These are phyloP conservation scores for Pterois miles DNA, from an alignment of 2,797 vertebrate genomes.

Conservation along the genomic window DNA sequence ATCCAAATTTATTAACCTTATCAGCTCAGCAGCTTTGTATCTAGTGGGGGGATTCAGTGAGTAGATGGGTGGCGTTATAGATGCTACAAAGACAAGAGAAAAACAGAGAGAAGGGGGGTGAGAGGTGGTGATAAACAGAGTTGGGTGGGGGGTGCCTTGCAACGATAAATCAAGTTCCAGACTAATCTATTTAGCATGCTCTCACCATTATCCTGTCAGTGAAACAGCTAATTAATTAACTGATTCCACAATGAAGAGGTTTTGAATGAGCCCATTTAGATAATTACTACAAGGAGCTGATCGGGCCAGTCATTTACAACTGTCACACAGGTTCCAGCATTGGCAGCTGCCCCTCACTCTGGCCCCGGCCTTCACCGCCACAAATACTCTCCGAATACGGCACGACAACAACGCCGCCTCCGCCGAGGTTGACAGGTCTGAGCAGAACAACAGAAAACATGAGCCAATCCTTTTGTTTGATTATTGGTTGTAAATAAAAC, in stretches of 20 bases:
- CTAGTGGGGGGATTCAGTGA: slow-evolving; percentile 37
- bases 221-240: slow-evolving; percentile 99
- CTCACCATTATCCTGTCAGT: slow-evolving; percentile 95
- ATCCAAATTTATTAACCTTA: slow-evolving; percentile 53
- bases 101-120: slow-evolving; percentile 63
- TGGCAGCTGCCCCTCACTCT: slow-evolving; percentile 80
- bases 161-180: slow-evolving; percentile 94
- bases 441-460: not conserved
- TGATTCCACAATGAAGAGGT: slow-evolving; percentile 98
- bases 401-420: not conserved
- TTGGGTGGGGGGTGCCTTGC: slow-evolving; percentile 68
- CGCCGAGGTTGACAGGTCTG: not conserved
- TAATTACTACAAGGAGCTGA: slow-evolving; percentile 97
- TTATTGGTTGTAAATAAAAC: too few relatives aligned
- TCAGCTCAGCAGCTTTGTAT: slow-evolving; percentile 57
- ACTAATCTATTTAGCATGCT: slow-evolving; percentile 98
- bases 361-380: slow-evolving; percentile 30
- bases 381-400: slow-evolving; percentile 1
- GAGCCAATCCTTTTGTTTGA: not conserved
- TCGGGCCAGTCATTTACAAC: slow-evolving; percentile 93
- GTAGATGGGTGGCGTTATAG: slow-evolving; percentile 66
- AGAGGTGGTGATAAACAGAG: slow-evolving; percentile 80
- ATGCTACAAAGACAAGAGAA: slow-evolving; percentile 72
- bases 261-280: slow-evolving; percentile 98
- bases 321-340: slow-evolving; percentile 76